Percentiles rank a stretch among this genome's conserved stretches.
phyloP scores from a whole-genome alignment of 2,888 invertebrate genomes.

The Lissonota sp. region DNA sequence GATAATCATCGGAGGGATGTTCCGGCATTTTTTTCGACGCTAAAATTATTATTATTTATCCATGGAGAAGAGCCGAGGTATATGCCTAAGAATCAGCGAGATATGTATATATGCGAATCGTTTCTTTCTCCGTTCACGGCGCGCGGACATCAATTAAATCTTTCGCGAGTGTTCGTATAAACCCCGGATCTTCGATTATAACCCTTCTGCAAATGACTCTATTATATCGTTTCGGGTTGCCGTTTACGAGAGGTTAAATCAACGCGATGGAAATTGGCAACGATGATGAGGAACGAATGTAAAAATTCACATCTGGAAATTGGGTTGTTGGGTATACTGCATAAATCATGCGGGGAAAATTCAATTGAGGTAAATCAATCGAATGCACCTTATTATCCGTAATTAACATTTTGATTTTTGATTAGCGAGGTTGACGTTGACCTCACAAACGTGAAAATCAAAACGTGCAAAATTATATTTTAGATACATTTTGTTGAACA shows the following conservation, averaged over 20 bases:
- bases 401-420: no score
- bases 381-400: no score
- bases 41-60: slow-evolving; percentile 83
- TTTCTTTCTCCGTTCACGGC: slow-evolving; percentile 28
- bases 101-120: slow-evolving; percentile 47
- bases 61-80: slow-evolving; percentile 71
- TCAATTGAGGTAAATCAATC: no score
- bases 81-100: slow-evolving; percentile 46
- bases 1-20: slow-evolving; percentile 83
- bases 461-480: no score
- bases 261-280: slow-evolving; percentile 17
- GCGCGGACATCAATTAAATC: slow-evolving; percentile 78
- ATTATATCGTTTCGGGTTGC: slow-evolving; percentile 73
- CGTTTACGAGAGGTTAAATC: slow-evolving; percentile 32
- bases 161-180: slow-evolving; percentile 62
- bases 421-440: no score
- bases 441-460: no score
- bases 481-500: no score
- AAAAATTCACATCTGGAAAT: no score
- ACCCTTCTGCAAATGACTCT: slow-evolving; percentile 80
- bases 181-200: slow-evolving; percentile 64
- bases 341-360: no score
- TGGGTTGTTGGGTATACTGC: no score
- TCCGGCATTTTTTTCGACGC: slow-evolving; percentile 80
- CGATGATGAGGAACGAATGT: neutral